Percentiles rank a stretch among this genome's conserved stretches.
Evolutionary conservation across 92 coral and sea anemone species (phyloP).

Genomic region (Epizoanthus fatuus): DNA sequence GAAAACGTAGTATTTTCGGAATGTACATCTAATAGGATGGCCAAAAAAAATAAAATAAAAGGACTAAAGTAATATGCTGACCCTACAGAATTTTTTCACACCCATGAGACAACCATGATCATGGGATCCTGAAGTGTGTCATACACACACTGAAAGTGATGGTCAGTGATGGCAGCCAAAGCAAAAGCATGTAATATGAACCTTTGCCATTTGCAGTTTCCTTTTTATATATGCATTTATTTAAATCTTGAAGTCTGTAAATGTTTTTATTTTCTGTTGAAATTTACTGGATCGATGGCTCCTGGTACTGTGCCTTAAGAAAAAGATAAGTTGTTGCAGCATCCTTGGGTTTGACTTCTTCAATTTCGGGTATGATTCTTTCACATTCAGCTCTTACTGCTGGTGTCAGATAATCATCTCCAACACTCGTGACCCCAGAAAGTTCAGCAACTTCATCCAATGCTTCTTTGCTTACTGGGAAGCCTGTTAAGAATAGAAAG

Average conservation of each 20-base stretch:
- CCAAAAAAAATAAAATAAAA: too few species aligned
- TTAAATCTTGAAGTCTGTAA: background rate
- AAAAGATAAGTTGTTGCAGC: constrained; percentile 69
- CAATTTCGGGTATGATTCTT: constrained; percentile 58
- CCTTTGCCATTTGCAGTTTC: too few species aligned
- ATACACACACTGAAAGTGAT: too few species aligned
- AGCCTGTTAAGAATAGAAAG: constrained; percentile 27
- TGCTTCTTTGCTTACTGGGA: constrained; percentile 59
- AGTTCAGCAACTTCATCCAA: constrained; percentile 71
- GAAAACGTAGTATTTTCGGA: too few species aligned
- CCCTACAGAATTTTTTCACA: too few species aligned
- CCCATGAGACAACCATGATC: too few species aligned
- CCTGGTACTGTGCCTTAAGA: constrained; percentile 60
- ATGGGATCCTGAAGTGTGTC: too few species aligned
- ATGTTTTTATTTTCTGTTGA: background rate
- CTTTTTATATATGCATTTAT: background rate
- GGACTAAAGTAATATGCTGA: too few species aligned
- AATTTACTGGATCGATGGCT: constrained; percentile 6
- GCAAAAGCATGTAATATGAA: too few species aligned
- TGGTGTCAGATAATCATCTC: constrained; percentile 60
- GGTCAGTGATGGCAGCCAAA: too few species aligned
- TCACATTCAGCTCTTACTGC: constrained; percentile 67
- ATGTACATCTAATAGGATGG: too few species aligned
- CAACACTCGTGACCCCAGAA: constrained; percentile 64
- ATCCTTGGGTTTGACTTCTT: constrained; percentile 70